Base-by-base conservation (phyloP, 2,113 vertebrate species). In the Austrofundulus limnaeus region DNA sequence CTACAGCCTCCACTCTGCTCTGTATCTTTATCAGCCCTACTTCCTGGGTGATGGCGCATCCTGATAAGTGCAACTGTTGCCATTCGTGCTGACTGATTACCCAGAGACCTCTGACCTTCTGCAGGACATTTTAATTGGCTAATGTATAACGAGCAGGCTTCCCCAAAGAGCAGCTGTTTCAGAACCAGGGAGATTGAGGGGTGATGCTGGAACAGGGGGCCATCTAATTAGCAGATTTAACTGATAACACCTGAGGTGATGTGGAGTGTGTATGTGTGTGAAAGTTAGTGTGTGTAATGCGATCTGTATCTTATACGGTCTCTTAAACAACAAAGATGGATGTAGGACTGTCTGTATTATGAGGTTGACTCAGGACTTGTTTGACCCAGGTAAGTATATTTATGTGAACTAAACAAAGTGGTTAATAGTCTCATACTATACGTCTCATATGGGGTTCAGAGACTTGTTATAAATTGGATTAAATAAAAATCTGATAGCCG, bases 41-140 rank as follows among this genome's bases (percentile, higher is more conserved):
- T 71, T 81, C 77, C 75, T 77, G 75, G 68, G 66, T 61, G 78
- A 87, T 85, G 57, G 71, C 52, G 5, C 48, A 21, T 72, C 71
- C 75, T 75, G 88, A 90, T 91, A 86, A 80, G 66, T 70, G 75
- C 75, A 78, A 81, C 78, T 52, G 50, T 80, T 17, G 66, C 75
- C 54, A 65, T 78, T 71, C 70, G 39, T 61, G 85, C 75, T 86
- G 86, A 90, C 90, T 91, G 90, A 92, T 91, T 92, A 90, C 89
- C 87, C 80, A 77, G 64, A 83, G 85, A 85, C 85, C 83, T 80
- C 52, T 75, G 71, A 88, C 84, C 85, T 75, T 63, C 69, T 61
- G 74, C 12, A 50, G 84, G 71, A 64, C 83, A 84, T 88, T 87
- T 90, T 86, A 89, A 91, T 89, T 86, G 81, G 78, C 56, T 78